Base-by-base conservation (phyloP, 1,140 invertebrate species). In the Araneus ventricosus region DNA sequence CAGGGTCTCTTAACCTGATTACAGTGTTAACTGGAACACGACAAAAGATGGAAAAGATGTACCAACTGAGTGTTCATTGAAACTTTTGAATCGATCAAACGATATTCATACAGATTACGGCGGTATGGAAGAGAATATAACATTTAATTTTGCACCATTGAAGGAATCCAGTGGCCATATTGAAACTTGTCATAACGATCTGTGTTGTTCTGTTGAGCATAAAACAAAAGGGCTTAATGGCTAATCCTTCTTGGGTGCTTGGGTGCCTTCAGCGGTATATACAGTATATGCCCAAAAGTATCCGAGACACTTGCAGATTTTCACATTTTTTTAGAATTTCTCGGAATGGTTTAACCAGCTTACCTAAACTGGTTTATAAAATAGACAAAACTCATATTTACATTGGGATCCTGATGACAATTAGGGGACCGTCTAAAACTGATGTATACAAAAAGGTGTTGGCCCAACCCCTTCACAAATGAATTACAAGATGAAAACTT, bases 181-280 rank as follows among this genome's bases (percentile, higher is more conserved):
- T 17, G 75, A 92, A 41, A 61, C 79, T 5, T 94, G 94, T 67
- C 52, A 93, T 61, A 91, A 92, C 67, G 94, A 94, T 1, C n/a
- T 94, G 22, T 94, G 94, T 61, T 94, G 94, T 82, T 61, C 63
- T 20, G 6, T 94, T 5, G 8, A 92, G 8, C 94, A 94, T 79
- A 22, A 41, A 7, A 27, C 93, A 7, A 59, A 17, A 8, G 5
- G 5, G 0, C 57, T 80, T 22, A 37, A 70, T 17, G 79, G 85
- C 8, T n/a, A 84, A 4, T 89, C 41, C 24, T 92, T 86, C 59
- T 27, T 92, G 34, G 37, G 57, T 22, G 89, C 39, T 57, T 94
- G 4, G 90, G 61, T 4, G 41, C 93, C 20, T 88, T 59, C 57
- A 92, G 82, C 20, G 90, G 93, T 2, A 92, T 39, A 14, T 45